Percentiles rank a stretch among this genome's conserved stretches.
phyloP scores from a whole-genome alignment of 2,113 vertebrate genomes.

The Lota lota region DNA sequence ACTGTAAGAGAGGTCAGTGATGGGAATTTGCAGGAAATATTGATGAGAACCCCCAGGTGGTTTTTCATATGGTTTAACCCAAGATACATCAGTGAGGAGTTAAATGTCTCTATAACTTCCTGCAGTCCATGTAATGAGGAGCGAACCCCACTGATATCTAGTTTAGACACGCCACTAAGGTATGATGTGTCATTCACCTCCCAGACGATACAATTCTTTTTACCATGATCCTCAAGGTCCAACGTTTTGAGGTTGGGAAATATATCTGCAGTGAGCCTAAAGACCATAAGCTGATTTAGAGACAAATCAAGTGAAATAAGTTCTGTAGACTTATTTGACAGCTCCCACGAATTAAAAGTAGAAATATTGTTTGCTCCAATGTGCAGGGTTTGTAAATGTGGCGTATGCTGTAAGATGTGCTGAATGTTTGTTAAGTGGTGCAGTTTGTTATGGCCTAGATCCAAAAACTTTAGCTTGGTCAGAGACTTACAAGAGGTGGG shows the following conservation, averaged over 20 bases:
- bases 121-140: slow-evolving; percentile 33
- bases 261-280: slow-evolving; percentile 50
- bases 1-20: slow-evolving; percentile 54
- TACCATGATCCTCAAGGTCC: slow-evolving; percentile 32
- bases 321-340: slow-evolving; percentile 40
- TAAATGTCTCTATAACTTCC: slow-evolving; percentile 49
- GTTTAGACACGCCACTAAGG: slow-evolving; percentile 50
- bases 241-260: slow-evolving; percentile 60
- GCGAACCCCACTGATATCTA: slow-evolving; percentile 54
- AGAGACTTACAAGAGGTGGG: slow-evolving; percentile 42
- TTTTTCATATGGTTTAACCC: slow-evolving; percentile 51
- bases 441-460: slow-evolving; percentile 53
- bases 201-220: slow-evolving; percentile 37
- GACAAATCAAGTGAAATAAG: slow-evolving; percentile 50
- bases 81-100: slow-evolving; percentile 47
- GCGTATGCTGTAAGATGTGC: slow-evolving; percentile 42
- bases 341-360: slow-evolving; percentile 37
- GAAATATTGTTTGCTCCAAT: slow-evolving; percentile 3
- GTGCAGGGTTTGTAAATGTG: slow-evolving; percentile 31
- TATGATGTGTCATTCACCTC: slow-evolving; percentile 50
- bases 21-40: slow-evolving; percentile 66
- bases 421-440: slow-evolving; percentile 7
- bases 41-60: slow-evolving; percentile 44
- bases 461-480: slow-evolving; percentile 43
- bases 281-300: slow-evolving; percentile 41